These are phyloP conservation scores for Corythornis cristatus DNA, from an alignment of 2,113 vertebrate species.

Conservation along the genomic window DNA sequence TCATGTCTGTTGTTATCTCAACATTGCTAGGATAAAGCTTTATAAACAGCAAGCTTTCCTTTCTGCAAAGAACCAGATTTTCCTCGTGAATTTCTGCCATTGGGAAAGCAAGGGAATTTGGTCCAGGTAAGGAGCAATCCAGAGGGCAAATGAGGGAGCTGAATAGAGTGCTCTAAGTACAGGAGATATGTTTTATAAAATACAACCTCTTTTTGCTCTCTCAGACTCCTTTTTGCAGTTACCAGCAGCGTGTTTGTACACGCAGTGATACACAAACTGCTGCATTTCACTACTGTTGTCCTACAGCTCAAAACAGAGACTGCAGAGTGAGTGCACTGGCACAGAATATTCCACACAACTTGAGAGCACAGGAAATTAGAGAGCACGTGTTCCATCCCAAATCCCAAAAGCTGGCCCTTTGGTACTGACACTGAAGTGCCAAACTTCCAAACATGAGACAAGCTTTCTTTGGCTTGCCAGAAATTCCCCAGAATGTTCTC, in stretches of 20 bases:
- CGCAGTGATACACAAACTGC: not conserved
- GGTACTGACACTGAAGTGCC: not conserved
- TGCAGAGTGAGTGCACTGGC: not conserved
- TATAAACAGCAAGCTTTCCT: not conserved
- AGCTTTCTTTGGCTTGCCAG: not conserved
- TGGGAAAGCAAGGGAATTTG: not conserved
- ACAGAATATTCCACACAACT: not conserved
- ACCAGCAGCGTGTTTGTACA: not conserved
- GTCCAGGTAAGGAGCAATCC: not conserved
- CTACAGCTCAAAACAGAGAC: conserved; percentile 1
- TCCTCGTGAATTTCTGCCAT: not conserved
- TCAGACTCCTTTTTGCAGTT: not conserved
- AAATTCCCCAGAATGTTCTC: not conserved
- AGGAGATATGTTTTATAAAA: not conserved
- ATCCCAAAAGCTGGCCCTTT: not conserved
- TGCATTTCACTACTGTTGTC: conserved; percentile 12
- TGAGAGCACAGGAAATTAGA: not conserved
- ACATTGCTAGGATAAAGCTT: not conserved
- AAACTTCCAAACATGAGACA: not conserved
- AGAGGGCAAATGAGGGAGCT: not conserved
- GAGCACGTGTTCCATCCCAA: not conserved
- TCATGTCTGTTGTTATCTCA: not conserved
- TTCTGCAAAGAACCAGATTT: not conserved
- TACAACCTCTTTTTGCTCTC: not conserved
- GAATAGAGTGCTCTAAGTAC: not conserved